These are phyloP conservation scores for Drosophila anomelani DNA, from an alignment of 2,888 invertebrate species.

Conservation along the genomic window DNA sequence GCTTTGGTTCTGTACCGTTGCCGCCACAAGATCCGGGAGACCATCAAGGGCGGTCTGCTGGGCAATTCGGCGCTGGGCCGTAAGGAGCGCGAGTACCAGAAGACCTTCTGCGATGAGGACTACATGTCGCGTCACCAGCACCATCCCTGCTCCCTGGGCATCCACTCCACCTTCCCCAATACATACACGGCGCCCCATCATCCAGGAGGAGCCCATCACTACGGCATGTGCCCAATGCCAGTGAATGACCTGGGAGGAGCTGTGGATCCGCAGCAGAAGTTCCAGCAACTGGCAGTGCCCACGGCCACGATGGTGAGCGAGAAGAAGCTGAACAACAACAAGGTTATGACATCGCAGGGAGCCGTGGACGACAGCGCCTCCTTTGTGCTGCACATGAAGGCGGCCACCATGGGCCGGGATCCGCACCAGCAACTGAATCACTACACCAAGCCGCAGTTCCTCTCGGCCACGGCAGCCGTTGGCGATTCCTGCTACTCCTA, in stretches of 20 bases:
- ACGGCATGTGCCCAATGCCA: slow-evolving; percentile 89
- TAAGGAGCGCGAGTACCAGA: slow-evolving; percentile 95
- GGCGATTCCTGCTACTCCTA: slow-evolving; percentile 82
- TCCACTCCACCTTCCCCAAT: slow-evolving; percentile 83
- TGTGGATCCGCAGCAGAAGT: slow-evolving; percentile 77
- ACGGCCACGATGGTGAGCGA: slow-evolving; percentile 82
- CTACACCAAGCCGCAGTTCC: slow-evolving; percentile 81
- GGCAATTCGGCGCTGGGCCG: slow-evolving; percentile 85
- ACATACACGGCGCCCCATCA: slow-evolving; percentile 84
- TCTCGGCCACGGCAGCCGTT: slow-evolving; percentile 73
- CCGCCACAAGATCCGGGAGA: slow-evolving; percentile 91
- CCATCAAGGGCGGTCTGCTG: slow-evolving; percentile 88
- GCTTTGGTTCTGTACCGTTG: slow-evolving; percentile 92
- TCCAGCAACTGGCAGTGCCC: slow-evolving; percentile 84
- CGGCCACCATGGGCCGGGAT: slow-evolving; percentile 64
- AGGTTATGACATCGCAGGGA: slow-evolving; percentile 48
- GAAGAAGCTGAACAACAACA: slow-evolving; percentile 73
- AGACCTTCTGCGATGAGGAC: slow-evolving; percentile 95
- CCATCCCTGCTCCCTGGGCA: slow-evolving; percentile 84
- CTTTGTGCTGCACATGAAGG: slow-evolving; percentile 84
- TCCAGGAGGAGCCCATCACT: slow-evolving; percentile 84
- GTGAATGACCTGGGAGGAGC: slow-evolving; percentile 95
- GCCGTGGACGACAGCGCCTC: slow-evolving; percentile 77
- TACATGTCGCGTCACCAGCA: slow-evolving; percentile 86
- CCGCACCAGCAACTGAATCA: slow-evolving; percentile 66